Base-by-base conservation (phyloP, 64 coral and sea anemone species). In the Pachyseris speciosa region DNA sequence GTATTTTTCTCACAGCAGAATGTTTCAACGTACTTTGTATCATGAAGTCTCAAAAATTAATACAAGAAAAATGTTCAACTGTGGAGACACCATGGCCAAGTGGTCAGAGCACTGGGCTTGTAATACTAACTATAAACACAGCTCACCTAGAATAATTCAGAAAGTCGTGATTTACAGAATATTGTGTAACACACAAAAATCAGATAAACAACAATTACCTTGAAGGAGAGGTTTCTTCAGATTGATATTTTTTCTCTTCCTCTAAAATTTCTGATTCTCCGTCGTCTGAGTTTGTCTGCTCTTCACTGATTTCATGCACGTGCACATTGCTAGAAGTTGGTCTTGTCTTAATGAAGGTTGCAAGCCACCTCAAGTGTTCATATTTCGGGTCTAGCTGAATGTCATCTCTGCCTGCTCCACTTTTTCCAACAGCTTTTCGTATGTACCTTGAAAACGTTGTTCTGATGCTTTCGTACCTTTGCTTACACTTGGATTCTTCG, bases 391-490 rank as follows among this genome's bases (percentile, higher is more conserved):
- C 57, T 64, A 93, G 38, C 27, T 32, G 40, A 37, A 80, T 74
- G 25, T 77, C 64, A 74, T 85, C 69, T 67, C 83, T 58, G 16
- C 91, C 90, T 34, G 57, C 28, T 25, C 90, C 59, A 49, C 52
- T 78, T 48, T 42, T 44, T 34, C 71, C 80, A 86, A 43, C 38
- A 25, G 22, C 39, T 33, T 79, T 78, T 72, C 36, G 32, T 36
- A 87, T 12, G 55, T 93, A 87, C 20, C 83, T 63, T 41, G 71
- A 78, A 79, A 93, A 93, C 6, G 72, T 78, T 64, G 91, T 93
- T 31, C 73, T 61, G 36, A 93, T 93, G 20, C 16, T 40, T 66
- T 93, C 45, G 44, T 93, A 87, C 34, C 60, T 52, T 93, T 67
- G 42, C 49, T 36, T 72, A 34, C 81, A 84, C 36, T 38, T 84